phyloP scores from a whole-genome alignment of 2,797 vertebrate genomes.

The Karalla daura region DNA sequence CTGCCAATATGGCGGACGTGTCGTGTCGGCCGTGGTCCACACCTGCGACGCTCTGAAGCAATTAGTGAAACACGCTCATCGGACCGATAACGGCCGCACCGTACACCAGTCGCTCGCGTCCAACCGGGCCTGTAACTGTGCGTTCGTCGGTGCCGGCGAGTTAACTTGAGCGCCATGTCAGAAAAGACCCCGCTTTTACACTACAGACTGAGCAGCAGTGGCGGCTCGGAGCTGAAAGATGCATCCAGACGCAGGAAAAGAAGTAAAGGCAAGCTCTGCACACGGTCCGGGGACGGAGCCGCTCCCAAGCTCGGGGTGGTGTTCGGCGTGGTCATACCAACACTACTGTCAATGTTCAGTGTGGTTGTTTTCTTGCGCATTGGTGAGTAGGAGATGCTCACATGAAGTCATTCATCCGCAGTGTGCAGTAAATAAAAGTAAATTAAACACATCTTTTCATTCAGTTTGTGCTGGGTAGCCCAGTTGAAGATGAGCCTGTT shows the following conservation, averaged over 20 bases:
- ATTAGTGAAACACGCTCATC: no score
- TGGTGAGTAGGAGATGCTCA: slow-evolving; percentile 70
- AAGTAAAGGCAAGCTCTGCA: neutral
- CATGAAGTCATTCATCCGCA: neutral
- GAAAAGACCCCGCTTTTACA: slow-evolving; percentile 66
- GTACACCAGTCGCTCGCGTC: no score
- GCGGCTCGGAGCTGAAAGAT: neutral
- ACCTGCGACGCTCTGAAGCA: no score
- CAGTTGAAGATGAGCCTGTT: no score
- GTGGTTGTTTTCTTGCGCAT: slow-evolving; percentile 87
- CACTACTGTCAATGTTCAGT: slow-evolving; percentile 88
- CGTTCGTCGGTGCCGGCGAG: neutral
- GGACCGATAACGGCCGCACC: no score
- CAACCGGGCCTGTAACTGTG: no score
- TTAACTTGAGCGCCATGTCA: slow-evolving; percentile 41
- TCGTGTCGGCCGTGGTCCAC: no score
- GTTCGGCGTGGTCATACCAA: slow-evolving; percentile 87
- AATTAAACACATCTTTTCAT: neutral
- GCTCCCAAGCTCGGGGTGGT: slow-evolving; percentile 79
- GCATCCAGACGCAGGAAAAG: neutral
- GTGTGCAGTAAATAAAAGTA: no score
- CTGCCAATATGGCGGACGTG: no score
- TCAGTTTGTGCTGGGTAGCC: no score
- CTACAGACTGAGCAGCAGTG: slow-evolving; percentile 48
- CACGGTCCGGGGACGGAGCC: neutral